Base-by-base conservation (phyloP, 2,888 invertebrate genomes). In the Macropis europaea region DNA sequence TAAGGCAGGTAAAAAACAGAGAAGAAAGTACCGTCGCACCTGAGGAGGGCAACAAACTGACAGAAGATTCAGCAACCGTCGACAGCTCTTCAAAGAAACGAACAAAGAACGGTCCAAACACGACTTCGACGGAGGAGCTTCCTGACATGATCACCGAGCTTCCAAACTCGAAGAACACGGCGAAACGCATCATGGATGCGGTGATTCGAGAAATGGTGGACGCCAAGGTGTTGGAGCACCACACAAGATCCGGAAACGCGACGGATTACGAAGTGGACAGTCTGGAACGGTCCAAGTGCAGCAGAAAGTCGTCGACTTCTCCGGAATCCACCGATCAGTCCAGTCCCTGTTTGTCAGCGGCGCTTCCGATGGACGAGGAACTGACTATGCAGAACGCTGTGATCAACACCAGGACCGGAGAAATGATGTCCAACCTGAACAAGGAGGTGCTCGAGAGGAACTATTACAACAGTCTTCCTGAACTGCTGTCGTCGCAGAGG, bases 321-420 rank as follows among this genome's bases (percentile, higher is more conserved):
- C 84, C 87, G 0, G 83, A 81, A 22, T 79, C 77, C 1, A 82
- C 81, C 3, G 79, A 82, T 3, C 95, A 95, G 82, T 93, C 95
- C 0, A 95, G 95, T 83, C 95, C 95, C 2, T 94, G 94, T 73
- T 88, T 95, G 63, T 95, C 95, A 76, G 92, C 93, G 1, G 95
- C 95, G 0, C 88, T 96, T 59, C 96, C 95, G 0, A 91, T 95
- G 86, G 95, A 95, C 85, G 96, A 96, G 91, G 95, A 96, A 88
- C 90, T 96, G 76, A 95, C 95, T 22, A 95, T 95, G 91, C 92
- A 93, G 81, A 95, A 96, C 84, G 94, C 95, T 2, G 92, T 95
- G 1, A 94, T 95, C 73, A 94, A 94, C 87, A 91, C 91, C 5
- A 90, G 92, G 76, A 93, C 93, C 0, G 93, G 92, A 24, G 93